A percentile compares a stretch with the other conserved stretches of the same genome.
Evolutionary conservation across 1,140 invertebrate genomes (phyloP).

Genomic region (Caenorhabditis inopinata): DNA sequence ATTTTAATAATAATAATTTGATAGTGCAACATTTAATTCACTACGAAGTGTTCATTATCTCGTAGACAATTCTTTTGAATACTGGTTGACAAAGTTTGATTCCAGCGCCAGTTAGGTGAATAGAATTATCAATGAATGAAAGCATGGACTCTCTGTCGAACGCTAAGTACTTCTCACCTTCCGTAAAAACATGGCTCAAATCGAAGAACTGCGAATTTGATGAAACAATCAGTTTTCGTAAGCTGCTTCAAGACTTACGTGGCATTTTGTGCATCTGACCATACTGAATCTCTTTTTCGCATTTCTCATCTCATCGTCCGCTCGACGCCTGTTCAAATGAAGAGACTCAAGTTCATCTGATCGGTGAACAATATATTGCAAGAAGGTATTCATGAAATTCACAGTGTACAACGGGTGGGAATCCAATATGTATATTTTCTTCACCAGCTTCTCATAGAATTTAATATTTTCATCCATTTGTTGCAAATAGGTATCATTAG

Average conservation of each 20-base stretch:
- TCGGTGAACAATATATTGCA: background rate
- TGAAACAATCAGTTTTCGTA: too few relatives aligned
- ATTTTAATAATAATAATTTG: too few relatives aligned
- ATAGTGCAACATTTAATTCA: too few relatives aligned
- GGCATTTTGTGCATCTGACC: background rate
- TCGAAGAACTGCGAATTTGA: too few relatives aligned
- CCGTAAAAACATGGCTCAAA: too few relatives aligned
- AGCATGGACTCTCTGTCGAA: too few relatives aligned
- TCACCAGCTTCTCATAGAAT: slow-evolving; percentile 1
- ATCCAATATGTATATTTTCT: background rate
- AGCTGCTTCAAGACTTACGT: background rate
- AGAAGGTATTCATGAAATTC: background rate
- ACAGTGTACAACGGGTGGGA: background rate
- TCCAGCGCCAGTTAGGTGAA: too few relatives aligned
- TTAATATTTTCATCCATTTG: background rate
- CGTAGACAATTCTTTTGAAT: too few relatives aligned
- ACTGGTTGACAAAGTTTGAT: too few relatives aligned
- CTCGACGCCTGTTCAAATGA: background rate
- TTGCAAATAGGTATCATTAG: background rate
- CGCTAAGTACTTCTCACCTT: too few relatives aligned
- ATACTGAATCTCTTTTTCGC: background rate
- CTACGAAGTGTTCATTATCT: too few relatives aligned
- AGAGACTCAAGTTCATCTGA: background rate
- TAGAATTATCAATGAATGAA: too few relatives aligned
- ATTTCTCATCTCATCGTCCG: slow-evolving; percentile 1